Conservation (phyloP, 2,113 vertebrate genomes). For the Corythornis cristatus region DNA sequence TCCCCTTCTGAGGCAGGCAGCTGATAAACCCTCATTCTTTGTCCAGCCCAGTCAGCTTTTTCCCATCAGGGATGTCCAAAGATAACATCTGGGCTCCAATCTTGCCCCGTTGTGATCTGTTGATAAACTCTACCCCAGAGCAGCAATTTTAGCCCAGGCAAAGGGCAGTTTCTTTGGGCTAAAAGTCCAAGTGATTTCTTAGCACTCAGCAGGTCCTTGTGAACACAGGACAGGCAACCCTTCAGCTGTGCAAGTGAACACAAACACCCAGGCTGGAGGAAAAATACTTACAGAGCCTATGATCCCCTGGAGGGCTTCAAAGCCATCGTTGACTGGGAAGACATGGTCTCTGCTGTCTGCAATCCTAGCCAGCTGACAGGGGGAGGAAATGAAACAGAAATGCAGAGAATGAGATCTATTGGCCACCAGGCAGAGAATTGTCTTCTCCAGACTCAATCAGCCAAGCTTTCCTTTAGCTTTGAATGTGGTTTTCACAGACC, state of each 20-base stretch:
- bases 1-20: background rate
- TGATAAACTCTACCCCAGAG: background rate
- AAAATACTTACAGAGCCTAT: constrained; percentile 91
- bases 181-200: background rate
- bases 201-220: background rate
- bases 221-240: background rate
- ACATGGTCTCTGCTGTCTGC: constrained; percentile 97
- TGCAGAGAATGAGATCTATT: background rate
- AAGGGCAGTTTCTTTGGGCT: background rate
- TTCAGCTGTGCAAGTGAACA: background rate
- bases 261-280: background rate
- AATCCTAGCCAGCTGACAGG: constrained; percentile 91
- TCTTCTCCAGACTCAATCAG: background rate
- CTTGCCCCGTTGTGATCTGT: background rate
- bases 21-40: too few species aligned
- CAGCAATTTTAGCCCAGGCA: background rate
- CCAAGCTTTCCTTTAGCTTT: background rate
- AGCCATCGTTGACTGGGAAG: constrained; percentile 97
- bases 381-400: background rate
- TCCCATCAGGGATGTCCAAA: background rate
- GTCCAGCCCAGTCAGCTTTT: background rate
- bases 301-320: constrained; percentile 93
- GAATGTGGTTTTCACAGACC: rapidly evolving
- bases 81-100: background rate
- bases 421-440: background rate